Evolutionary conservation across 2,797 vertebrate species (phyloP), one percentile per base, ranked within the genome.

Genomic region (Rhyacichthys aspro): DNA sequence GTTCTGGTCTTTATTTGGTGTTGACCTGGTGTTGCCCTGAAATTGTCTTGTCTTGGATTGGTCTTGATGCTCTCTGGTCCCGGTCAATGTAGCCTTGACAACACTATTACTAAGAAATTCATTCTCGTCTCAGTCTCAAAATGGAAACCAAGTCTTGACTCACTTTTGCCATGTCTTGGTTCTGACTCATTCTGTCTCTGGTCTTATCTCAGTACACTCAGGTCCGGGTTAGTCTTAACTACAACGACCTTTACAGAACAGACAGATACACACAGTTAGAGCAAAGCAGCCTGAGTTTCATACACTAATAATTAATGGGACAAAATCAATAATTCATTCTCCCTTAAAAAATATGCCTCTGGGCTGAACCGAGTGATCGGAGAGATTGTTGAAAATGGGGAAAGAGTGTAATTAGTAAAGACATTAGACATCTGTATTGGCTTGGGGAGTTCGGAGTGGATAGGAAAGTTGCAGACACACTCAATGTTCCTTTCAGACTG

Each of bases 251-350:
- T 18, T 50, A 10, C 15, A 7, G 33, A 37, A 37, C 15, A 48
- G 47, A 49, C 48, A 50, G 48, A 33, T 50, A 50, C 33, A 18
- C 3, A 11, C 34, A 7, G 3, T 16, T 33, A 15, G 9, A 23
- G 62, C 55, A 55, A n/a, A 53, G 49, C 39, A 67, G 53, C 68
- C 67, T 64, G 70, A 12, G 38, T 65, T 65, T 66, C 70, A 74
- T 16, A 23, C 39, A 65, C 63, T 55, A 66, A 69, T 64, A 74
- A 73, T 78, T 78, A 63, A 78, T 78, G 59, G 55, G 33, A 58
- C 50, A 16, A 46, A 81, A 83, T 81, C 70, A 79, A 83, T 81
- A 64, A 74, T 64, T 55, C 9, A 71, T 72, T 66, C 53, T 62
- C 57, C 47, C 52, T 62, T 70, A 67, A 56, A 70, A 70, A 75